phyloP scores from a whole-genome alignment of 2,797 vertebrate species.

The Silurus aristotelis region DNA sequence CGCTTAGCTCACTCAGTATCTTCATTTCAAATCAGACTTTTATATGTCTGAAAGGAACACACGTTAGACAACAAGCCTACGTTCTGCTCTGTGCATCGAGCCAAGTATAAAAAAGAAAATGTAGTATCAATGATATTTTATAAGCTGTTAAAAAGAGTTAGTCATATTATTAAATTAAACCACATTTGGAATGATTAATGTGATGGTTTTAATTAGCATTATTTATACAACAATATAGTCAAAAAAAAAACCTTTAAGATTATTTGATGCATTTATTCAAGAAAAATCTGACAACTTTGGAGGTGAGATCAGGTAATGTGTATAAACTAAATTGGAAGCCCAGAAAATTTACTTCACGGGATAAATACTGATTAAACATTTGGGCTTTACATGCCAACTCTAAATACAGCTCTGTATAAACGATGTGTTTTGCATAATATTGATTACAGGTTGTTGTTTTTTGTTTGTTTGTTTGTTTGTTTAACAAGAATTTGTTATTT shows the following conservation, averaged over 20 bases:
- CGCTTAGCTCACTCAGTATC: constrained; percentile 2
- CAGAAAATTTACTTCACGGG: background rate
- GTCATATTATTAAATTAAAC: background rate
- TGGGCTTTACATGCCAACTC: background rate
- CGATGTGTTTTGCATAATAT: background rate
- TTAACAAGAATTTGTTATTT: background rate
- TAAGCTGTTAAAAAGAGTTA: background rate
- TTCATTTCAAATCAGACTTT: constrained; percentile 5
- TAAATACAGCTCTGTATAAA: background rate
- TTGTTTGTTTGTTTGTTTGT: no score
- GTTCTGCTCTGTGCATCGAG: background rate
- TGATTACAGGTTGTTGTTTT: background rate
- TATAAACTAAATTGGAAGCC: background rate
- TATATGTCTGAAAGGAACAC: constrained; percentile 50
- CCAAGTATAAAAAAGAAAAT: background rate
- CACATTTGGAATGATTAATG: background rate
- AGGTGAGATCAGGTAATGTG: background rate
- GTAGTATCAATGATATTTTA: background rate
- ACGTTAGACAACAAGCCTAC: background rate
- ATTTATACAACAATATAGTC: background rate
- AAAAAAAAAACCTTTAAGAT: background rate
- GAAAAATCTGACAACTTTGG: background rate
- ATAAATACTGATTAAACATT: background rate
- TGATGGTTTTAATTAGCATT: background rate
- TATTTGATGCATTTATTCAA: no score